phyloP scores from a whole-genome alignment of 2,888 invertebrate species.

The Psococerastis gibbosa region DNA sequence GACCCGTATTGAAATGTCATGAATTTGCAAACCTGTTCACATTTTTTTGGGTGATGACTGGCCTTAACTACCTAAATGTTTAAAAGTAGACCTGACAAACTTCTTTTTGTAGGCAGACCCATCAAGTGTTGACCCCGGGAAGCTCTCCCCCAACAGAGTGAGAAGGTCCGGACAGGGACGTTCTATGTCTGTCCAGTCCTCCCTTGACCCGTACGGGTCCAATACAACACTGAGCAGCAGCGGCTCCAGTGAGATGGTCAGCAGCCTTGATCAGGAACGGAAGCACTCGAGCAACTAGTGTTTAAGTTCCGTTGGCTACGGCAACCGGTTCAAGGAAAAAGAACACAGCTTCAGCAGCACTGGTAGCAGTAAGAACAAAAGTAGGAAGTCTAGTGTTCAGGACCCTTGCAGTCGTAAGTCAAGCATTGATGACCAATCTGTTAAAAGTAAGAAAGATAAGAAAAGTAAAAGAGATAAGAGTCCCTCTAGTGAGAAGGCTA shows the following conservation, averaged over 20 bases:
- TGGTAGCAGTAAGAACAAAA: slow-evolving; percentile 8
- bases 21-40: no score
- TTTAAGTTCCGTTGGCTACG: slow-evolving; percentile 11
- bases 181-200: slow-evolving; percentile 85
- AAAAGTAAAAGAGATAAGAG: slow-evolving; percentile 5
- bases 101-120: slow-evolving; percentile 84
- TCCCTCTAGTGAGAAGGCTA: not conserved
- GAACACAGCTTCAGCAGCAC: slow-evolving; percentile 8
- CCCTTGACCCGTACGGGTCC: slow-evolving; percentile 76
- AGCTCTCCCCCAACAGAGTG: slow-evolving; percentile 81
- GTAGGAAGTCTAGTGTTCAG: slow-evolving; percentile 2
- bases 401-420: slow-evolving; percentile 2
- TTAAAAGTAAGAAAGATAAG: slow-evolving; percentile 6
- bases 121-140: slow-evolving; percentile 87
- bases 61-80: no score
- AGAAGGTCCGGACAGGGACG: slow-evolving; percentile 59
- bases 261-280: slow-evolving; percentile 30
- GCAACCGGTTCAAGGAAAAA: slow-evolving; percentile 10
- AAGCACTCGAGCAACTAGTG: slow-evolving; percentile 10
- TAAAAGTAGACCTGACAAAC: slow-evolving; percentile 20
- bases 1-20: no score
- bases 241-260: slow-evolving; percentile 52
- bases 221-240: slow-evolving; percentile 77
- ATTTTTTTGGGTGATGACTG: no score
- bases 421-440: slow-evolving; percentile 1